Conservation (phyloP, 2,113 vertebrate species). For the Orycteropus afer region DNA sequence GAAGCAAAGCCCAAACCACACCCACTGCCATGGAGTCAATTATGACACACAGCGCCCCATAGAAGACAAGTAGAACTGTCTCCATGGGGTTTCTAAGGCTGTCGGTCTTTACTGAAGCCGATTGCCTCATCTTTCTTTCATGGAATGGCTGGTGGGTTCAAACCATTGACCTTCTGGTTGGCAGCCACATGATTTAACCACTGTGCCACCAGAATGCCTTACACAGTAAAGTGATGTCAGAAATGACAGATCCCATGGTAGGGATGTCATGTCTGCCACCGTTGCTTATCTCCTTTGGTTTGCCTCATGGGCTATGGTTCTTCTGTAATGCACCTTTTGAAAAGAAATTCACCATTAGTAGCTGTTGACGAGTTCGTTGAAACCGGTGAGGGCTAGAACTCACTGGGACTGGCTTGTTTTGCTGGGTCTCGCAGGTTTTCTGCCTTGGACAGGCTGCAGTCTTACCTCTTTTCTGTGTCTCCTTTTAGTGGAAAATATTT, state of each 20-base stretch:
- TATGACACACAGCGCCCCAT: no score
- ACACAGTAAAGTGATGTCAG: slow-evolving; percentile 61
- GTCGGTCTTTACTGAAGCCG: no score
- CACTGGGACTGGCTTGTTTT: background rate
- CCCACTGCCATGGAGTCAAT: no score
- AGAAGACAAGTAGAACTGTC: no score
- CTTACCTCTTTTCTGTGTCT: background rate
- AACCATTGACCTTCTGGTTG: no score
- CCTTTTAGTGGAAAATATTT: background rate
- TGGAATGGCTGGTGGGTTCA: no score
- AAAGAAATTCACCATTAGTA: slow-evolving; percentile 92
- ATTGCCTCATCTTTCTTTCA: no score
- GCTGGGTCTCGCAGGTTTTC: background rate
- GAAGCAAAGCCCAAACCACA: no score
- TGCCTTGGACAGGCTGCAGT: background rate
- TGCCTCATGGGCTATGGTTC: slow-evolving; percentile 71
- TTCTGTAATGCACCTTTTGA: slow-evolving; percentile 75
- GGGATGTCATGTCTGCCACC: slow-evolving; percentile 75
- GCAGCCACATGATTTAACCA: no score
- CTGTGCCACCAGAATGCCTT: no score
- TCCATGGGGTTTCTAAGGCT: no score
- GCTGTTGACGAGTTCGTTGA: background rate
- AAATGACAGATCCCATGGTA: slow-evolving; percentile 66
- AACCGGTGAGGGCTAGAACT: background rate
- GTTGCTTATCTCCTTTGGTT: slow-evolving; percentile 76